phyloP scores from a whole-genome alignment of 1,140 invertebrate species.

The Dendroctonus ponderosae region DNA sequence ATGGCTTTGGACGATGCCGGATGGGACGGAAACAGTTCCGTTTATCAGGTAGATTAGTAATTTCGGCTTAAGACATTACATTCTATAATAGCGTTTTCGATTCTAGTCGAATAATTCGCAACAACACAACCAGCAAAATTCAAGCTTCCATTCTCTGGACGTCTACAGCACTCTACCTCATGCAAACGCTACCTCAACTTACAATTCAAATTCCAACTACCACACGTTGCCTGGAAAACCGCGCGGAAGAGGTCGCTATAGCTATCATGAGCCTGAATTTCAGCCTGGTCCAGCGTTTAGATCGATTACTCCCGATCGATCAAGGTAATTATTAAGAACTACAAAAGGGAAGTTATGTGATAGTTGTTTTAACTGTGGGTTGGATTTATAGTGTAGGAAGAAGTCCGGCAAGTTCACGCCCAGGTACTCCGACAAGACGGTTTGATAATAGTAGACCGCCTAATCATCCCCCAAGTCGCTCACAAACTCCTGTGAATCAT shows the following conservation, averaged over 20 bases:
- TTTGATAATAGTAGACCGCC: constrained; percentile 31
- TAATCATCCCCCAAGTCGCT: constrained; percentile 26
- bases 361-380: too few species aligned
- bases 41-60: constrained; percentile 10
- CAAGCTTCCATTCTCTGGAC: constrained; percentile 34
- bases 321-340: constrained; percentile 6
- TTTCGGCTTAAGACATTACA: constrained; percentile 1
- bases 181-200: not conserved
- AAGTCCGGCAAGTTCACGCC: constrained; percentile 49
- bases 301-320: constrained; percentile 55
- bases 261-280: constrained; percentile 49
- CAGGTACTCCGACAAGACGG: constrained; percentile 53
- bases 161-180: constrained; percentile 33
- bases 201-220: constrained; percentile 46
- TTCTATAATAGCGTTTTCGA: not conserved
- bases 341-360: too few species aligned
- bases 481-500: constrained; percentile 34
- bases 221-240: constrained; percentile 54
- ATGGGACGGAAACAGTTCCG: constrained; percentile 46
- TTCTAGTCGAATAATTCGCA: constrained; percentile 1
- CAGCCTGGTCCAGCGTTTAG: constrained; percentile 43
- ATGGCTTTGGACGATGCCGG: constrained; percentile 53
- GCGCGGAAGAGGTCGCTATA: constrained; percentile 56
- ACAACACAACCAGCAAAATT: constrained; percentile 29
- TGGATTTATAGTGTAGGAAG: constrained; percentile 12